These are phyloP conservation scores for Sebastes trivittatus DNA, from an alignment of 2,797 vertebrate species.

Conservation along the genomic window DNA sequence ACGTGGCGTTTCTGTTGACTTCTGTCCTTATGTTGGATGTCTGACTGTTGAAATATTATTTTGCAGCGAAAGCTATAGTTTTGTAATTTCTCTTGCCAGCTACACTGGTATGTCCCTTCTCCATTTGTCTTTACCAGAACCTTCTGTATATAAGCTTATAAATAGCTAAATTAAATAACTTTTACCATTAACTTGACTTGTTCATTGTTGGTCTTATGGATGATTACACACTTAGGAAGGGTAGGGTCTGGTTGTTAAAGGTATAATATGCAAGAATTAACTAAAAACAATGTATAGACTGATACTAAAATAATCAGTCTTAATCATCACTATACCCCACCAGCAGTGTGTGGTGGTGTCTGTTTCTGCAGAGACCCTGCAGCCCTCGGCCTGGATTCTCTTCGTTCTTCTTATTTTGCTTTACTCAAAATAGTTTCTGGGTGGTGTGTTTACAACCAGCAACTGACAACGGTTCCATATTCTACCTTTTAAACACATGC, in stretches of 20 bases:
- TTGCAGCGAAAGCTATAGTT: background rate
- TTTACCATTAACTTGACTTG: conserved; percentile 13
- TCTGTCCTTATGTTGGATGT: background rate
- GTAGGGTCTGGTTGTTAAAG: no score
- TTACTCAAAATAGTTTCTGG: no score
- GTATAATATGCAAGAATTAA: no score
- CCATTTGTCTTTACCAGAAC: conserved; percentile 17
- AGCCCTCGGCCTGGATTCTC: no score
- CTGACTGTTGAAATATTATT: background rate
- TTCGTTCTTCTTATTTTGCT: no score
- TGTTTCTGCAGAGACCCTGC: no score
- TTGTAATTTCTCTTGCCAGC: background rate
- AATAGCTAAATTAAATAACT: conserved; percentile 39
- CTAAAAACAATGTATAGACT: no score
- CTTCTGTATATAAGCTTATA: conserved; percentile 39
- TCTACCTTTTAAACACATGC: background rate
- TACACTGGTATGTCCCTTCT: background rate
- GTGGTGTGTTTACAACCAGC: no score
- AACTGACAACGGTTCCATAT: no score
- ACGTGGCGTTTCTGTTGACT: background rate
- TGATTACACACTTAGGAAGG: background rate
- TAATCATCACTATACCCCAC: no score
- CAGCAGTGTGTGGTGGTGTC: no score
- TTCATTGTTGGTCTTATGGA: background rate
- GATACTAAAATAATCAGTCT: no score